Evolutionary conservation across 1,140 invertebrate species (phyloP), one percentile per base, ranked within the genome.

Genomic region (Mycetomoellerius zeteki): DNA sequence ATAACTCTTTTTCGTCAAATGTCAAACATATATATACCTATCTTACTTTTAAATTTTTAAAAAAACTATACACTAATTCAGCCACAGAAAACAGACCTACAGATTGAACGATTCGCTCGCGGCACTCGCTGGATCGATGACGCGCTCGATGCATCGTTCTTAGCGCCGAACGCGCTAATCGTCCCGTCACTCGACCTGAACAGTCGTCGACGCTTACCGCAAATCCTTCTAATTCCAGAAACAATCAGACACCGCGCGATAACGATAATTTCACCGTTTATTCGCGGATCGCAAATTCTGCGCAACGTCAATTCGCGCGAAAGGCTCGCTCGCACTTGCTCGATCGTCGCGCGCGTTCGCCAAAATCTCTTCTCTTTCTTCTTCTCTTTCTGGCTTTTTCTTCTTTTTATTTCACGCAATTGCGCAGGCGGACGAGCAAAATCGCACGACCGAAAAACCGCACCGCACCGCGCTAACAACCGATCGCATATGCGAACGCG

Each of bases 401-500:
- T 24, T 69, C 4, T 37, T 27, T 12, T 54, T 24, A 12, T 33
- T 54, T 64, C 14, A 0, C 47, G 7, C n/a, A 5, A 64, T 27
- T 27, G 14, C 4, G 0, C 43, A 4, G 33, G 14, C 7, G 14
- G 27, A 56, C n/a, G 30, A 33, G 21, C 21, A 27, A 12, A 27
- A 2, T 16, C 12, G 7, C 27, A 14, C 65, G 50, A 56, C n/a
- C 1, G 14, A 54, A 60, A 75, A 84, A 86, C 65, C 14, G 27
- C 71, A 65, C 47, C 30, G 30, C 64, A 65, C 27, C 52, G 47
- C 21, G 47, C 33, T 75, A 87, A 87, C 78, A 37, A 24, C 80
- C 43, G 69, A 24, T 90, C 86, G 71, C 88, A 88, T 90, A 90
- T 90, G 89, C 88, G 86, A 72, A 71, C 73, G 30, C 67, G 54